A percentile compares a stretch with the other conserved stretches of the same genome.
phyloP scores from a whole-genome alignment of 2,888 invertebrate species.

The Caenorhabditis sp. region DNA sequence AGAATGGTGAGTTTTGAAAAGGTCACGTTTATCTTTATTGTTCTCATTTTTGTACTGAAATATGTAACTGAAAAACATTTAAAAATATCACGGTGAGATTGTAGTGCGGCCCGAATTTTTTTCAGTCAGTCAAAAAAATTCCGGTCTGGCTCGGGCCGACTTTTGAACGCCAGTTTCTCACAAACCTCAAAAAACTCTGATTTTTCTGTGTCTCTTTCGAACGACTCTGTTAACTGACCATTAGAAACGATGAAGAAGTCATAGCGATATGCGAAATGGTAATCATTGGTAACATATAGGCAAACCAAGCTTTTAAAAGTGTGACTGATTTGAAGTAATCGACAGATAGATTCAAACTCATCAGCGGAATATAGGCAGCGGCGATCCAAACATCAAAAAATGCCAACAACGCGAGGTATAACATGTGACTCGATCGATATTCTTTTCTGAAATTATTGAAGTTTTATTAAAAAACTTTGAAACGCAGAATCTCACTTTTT shows the following conservation, averaged over 20 bases:
- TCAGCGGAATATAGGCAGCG: conserved; percentile 61
- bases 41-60: too few relatives aligned
- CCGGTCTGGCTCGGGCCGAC: too few relatives aligned
- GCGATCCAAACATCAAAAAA: conserved; percentile 64
- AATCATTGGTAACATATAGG: conserved; percentile 68
- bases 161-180: too few relatives aligned
- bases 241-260: conserved; percentile 67
- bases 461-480: background rate
- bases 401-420: conserved; percentile 63
- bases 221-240: conserved; percentile 29
- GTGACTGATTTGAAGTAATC: conserved; percentile 49
- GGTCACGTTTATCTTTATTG: too few relatives aligned
- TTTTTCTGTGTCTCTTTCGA: background rate
- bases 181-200: too few relatives aligned
- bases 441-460: conserved; percentile 41
- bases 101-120: too few relatives aligned
- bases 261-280: conserved; percentile 68
- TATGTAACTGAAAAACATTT: too few relatives aligned
- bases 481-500: conserved; percentile 36
- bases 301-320: conserved; percentile 62
- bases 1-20: too few relatives aligned
- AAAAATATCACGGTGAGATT: too few relatives aligned
- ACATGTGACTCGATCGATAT: conserved; percentile 60
- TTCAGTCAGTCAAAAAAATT: too few relatives aligned
- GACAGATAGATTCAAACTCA: conserved; percentile 56